A percentile compares a stretch with the other conserved stretches of the same genome.
These are phyloP conservation scores for Thumatha senex DNA, from an alignment of 2,888 invertebrate genomes.

Conservation along the genomic window DNA sequence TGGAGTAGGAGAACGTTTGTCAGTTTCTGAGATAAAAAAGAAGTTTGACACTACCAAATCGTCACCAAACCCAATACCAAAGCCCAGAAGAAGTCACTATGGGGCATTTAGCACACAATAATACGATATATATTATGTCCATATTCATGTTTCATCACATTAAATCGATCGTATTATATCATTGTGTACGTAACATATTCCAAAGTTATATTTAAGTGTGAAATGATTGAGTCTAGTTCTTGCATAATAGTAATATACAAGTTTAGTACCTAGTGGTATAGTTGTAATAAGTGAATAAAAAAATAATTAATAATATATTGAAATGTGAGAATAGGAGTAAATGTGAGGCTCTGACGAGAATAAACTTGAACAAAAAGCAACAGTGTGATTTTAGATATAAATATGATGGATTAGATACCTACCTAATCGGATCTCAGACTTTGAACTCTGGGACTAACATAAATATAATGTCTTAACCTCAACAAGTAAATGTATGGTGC, in stretches of 20 bases:
- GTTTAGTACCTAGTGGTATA: background rate
- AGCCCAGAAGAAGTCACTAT: conserved; percentile 81
- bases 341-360: background rate
- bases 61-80: conserved; percentile 83
- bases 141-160: conserved; percentile 1
- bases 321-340: background rate
- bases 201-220: conserved; percentile 8
- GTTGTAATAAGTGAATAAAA: too few species aligned
- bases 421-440: conserved; percentile 39
- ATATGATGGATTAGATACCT: conserved; percentile 13
- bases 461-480: background rate
- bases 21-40: conserved; percentile 77
- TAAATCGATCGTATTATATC: too few species aligned
- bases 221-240: background rate
- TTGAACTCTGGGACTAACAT: conserved; percentile 1
- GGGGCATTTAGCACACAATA: conserved; percentile 60
- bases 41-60: conserved; percentile 80
- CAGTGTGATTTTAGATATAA: conserved; percentile 30
- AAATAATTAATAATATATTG: background rate
- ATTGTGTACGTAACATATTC: conserved; percentile 3
- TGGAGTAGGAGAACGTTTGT: conserved; percentile 54
- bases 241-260: background rate
- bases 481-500: conserved; percentile 8
- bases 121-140: conserved; percentile 9
- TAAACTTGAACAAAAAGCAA: background rate